These are phyloP conservation scores for Camponotus fellah DNA, from an alignment of 2,888 invertebrate genomes.

Conservation along the genomic window DNA sequence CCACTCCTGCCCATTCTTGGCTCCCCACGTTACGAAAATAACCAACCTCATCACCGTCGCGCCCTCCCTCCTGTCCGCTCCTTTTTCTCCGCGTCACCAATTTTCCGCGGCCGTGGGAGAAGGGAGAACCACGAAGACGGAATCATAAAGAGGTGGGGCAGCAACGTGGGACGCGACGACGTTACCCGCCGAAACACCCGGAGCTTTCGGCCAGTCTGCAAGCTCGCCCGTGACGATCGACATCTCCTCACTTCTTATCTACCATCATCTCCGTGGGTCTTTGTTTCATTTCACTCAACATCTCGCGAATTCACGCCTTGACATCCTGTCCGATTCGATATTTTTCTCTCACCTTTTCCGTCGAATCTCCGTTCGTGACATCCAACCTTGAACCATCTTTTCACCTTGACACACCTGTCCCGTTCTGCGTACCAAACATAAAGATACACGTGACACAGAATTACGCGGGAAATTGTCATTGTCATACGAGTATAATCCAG, in stretches of 20 bases:
- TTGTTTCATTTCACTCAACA: conserved; percentile 42
- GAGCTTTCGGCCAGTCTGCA: conserved; percentile 81
- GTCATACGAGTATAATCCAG: background rate
- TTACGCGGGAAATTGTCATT: background rate
- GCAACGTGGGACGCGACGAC: background rate
- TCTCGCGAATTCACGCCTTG: conserved; percentile 45
- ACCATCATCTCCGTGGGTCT: conserved; percentile 61
- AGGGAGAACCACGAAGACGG: conserved; percentile 59
- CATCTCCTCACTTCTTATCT: conserved; percentile 66
- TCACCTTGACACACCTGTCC: conserved; percentile 31
- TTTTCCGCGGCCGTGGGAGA: conserved; percentile 59
- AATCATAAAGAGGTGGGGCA: conserved; percentile 65
- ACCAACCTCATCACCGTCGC: conserved; percentile 76
- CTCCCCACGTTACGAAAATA: conserved; percentile 85
- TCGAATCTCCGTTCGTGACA: conserved; percentile 15
- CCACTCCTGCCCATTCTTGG: conserved; percentile 86
- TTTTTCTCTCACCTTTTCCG: conserved; percentile 33
- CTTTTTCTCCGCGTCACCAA: conserved; percentile 61
- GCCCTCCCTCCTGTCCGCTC: conserved; percentile 63
- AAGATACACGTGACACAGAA: conserved; percentile 23
- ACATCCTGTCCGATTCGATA: conserved; percentile 37
- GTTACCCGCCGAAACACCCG: conserved; percentile 76
- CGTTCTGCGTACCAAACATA: conserved; percentile 5
- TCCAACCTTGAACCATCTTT: conserved; percentile 36
- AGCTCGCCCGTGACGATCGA: conserved; percentile 78